These are phyloP conservation scores for Drosophila neoperkinsi DNA, from an alignment of 2,888 invertebrate genomes.

Conservation along the genomic window DNA sequence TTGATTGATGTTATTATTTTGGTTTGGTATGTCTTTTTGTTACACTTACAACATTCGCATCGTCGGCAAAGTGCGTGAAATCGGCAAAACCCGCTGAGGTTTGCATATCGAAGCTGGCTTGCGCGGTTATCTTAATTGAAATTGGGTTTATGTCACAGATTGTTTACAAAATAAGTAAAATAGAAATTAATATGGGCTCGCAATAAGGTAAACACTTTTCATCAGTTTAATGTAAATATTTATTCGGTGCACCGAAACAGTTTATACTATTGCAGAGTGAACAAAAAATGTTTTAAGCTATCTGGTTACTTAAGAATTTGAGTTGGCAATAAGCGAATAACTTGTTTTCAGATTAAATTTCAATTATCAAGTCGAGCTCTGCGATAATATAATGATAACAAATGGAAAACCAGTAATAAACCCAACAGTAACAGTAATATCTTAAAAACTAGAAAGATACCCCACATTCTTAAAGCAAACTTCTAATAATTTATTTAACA, in stretches of 20 bases:
- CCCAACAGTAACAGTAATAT: background rate
- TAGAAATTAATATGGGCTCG: conserved; percentile 21
- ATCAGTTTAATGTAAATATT: conserved; percentile 18
- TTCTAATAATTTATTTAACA: background rate
- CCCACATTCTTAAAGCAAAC: background rate
- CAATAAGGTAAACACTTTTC: conserved; percentile 8
- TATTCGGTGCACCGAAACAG: conserved; percentile 21
- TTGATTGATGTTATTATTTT: conserved; percentile 28
- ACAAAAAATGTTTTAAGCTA: background rate
- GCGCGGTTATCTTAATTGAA: conserved; percentile 81
- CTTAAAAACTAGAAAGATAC: background rate
- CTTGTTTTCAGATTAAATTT: conserved; percentile 13
- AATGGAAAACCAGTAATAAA: background rate
- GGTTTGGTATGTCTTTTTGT: conserved; percentile 32
- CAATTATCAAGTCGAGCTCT: conserved; percentile 8
- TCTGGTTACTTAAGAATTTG: background rate
- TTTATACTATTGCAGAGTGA: conserved; percentile 2
- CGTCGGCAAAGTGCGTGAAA: conserved; percentile 88
- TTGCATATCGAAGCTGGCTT: conserved; percentile 85
- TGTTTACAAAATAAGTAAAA: conserved; percentile 35
- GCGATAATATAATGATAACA: conserved; percentile 1
- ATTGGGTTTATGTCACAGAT: conserved; percentile 47
- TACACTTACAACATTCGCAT: conserved; percentile 76
- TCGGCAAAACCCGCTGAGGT: conserved; percentile 87
- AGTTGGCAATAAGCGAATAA: background rate